Base-by-base conservation (phyloP, 1,140 invertebrate genomes). In the Trichonephila clavata region DNA sequence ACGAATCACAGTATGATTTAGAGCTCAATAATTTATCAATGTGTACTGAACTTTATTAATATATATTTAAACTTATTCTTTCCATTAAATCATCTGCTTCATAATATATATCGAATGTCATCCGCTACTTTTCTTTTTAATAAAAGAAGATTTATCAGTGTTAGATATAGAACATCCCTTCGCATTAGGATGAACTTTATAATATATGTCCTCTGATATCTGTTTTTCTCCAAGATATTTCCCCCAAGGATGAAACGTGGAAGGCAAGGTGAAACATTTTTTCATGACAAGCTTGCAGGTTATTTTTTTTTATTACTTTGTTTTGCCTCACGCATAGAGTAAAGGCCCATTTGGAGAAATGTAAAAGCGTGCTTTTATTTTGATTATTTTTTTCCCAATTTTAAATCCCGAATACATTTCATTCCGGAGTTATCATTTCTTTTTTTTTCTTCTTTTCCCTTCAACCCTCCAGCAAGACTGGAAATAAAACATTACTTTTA, bases 321-420 rank as follows among this genome's bases (percentile, higher is more conserved):
- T 43, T 89, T 89, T 50, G 57, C 57, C 39, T 88, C 4, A 57
- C 87, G 43, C 16, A n/a, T 20, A 61, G 39, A 43, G 27, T 57
- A 77, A 71, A 89, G 68, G 18, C 63, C 87, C 87, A 89, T 89
- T 89, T 89, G 87, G 63, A 68, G 43, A 77, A 89, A 89, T 89
- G 87, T 71, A 89, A 89, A 68, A 89, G 50, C 24, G 43, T n/a
- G 8, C 43, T 71, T 89, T 89, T 89, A 87, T 87, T 87, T 87
- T 65, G 86, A 86, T 86, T 88, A 88, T 88, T 88, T 50, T 50
- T 57, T 89, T 59, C 50, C 68, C 63, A 89, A 89, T 77, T 89
- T 77, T 89, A 89, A 89, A 89, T 89, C 87, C 65, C 43, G 87
- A 43, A 89, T 89, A 77, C 87, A 32, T 89, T 89, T 89, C 68